A percentile compares a stretch with the other conserved stretches of the same genome.
These are phyloP conservation scores for Drosophila helvetica DNA, from an alignment of 2,888 invertebrate genomes.

Conservation along the genomic window DNA sequence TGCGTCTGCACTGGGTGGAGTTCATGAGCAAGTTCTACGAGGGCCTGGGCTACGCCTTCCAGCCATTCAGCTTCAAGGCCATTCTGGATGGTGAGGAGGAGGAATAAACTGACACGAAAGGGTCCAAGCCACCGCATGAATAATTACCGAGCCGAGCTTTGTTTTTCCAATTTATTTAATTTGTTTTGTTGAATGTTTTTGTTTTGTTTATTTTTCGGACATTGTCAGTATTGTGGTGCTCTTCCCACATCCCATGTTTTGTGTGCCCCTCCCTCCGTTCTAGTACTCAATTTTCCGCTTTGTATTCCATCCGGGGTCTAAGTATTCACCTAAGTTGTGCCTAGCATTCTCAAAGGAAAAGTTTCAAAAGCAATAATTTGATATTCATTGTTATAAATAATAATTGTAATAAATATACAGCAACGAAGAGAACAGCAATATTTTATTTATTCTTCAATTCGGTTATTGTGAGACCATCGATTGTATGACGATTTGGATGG, in stretches of 20 bases:
- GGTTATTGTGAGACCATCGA: too few species aligned
- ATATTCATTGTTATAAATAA: constrained; percentile 74
- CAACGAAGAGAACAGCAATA: constrained; percentile 37
- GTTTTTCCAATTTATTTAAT: constrained; percentile 42
- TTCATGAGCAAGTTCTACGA: constrained; percentile 97
- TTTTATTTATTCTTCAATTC: not conserved
- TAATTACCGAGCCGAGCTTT: constrained; percentile 34
- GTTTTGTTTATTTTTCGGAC: constrained; percentile 49
- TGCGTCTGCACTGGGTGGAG: constrained; percentile 98
- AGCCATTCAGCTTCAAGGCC: constrained; percentile 93
- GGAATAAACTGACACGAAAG: constrained; percentile 51
- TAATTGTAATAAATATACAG: constrained; percentile 45
- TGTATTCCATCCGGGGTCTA: constrained; percentile 44
- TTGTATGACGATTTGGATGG: too few species aligned
- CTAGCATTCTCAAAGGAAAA: constrained; percentile 61
- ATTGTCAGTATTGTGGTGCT: constrained; percentile 82
- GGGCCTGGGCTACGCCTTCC: constrained; percentile 91
- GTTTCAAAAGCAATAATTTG: constrained; percentile 75
- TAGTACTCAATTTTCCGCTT: not conserved
- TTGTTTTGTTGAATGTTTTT: constrained; percentile 59
- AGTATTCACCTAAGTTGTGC: constrained; percentile 41
- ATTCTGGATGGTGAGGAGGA: constrained; percentile 87
- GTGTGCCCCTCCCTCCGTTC: constrained; percentile 5
- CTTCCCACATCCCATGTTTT: constrained; percentile 71
- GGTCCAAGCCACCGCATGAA: constrained; percentile 24